phyloP scores from a whole-genome alignment of 2,797 vertebrate species.

The Syngnathus rostellatus region DNA sequence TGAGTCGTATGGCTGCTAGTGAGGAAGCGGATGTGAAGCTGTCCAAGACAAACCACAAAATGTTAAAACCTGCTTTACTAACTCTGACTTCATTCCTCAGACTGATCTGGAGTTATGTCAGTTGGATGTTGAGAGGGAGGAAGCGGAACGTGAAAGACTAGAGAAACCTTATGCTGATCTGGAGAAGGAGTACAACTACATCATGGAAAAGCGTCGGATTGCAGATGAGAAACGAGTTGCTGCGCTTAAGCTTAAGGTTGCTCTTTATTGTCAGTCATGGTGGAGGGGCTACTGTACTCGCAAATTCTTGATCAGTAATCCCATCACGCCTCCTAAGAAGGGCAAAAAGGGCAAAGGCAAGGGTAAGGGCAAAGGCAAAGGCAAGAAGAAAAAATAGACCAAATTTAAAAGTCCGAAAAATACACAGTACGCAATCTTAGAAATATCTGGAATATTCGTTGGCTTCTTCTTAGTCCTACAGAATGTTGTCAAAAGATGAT shows the following conservation, averaged over 20 bases:
- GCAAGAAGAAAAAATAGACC: conserved; percentile 63
- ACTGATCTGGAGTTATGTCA: conserved; percentile 62
- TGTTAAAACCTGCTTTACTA: neutral
- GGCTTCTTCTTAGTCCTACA: neutral
- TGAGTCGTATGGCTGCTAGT: neutral
- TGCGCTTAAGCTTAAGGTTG: conserved; percentile 64
- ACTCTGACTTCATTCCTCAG: conserved; percentile 43
- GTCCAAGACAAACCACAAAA: neutral
- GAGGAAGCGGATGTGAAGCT: neutral
- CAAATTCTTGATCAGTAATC: conserved; percentile 62
- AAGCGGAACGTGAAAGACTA: conserved; percentile 63
- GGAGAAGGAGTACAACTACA: conserved; percentile 68
- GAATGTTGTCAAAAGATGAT: neutral
- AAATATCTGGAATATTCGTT: neutral
- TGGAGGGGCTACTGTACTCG: conserved; percentile 81
- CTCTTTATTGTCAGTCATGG: conserved; percentile 73
- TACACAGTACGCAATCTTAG: neutral
- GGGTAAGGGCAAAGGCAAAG: conserved; percentile 49
- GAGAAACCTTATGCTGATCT: conserved; percentile 57
- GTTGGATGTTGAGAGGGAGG: conserved; percentile 52
- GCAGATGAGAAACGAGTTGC: conserved; percentile 53
- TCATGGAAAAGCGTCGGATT: conserved; percentile 63
- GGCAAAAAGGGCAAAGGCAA: conserved; percentile 57
- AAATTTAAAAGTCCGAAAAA: neutral
- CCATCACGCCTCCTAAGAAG: conserved; percentile 50